A percentile compares a stretch with the other conserved stretches of the same genome.
phyloP scores from a whole-genome alignment of 35 echinoderm and acorn worm genomes.

The Amphiura filiformis region DNA sequence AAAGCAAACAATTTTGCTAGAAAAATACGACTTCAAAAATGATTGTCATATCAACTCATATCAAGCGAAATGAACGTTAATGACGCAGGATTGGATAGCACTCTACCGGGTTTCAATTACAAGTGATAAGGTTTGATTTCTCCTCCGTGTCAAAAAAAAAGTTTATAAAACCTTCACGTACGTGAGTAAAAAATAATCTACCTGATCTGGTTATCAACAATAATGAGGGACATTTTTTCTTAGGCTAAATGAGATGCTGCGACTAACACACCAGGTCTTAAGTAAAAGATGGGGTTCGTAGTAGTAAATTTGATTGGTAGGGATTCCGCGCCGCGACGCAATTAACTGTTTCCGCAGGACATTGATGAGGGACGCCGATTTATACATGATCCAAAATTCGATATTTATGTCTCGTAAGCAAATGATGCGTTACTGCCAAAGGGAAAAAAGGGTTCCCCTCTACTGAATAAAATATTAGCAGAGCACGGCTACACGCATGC shows the following conservation, averaged over 20 bases:
- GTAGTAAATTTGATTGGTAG: not conserved
- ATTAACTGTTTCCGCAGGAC: not conserved
- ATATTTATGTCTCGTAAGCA: not conserved
- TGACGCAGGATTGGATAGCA: not conserved
- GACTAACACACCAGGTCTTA: too few species aligned
- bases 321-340: not conserved
- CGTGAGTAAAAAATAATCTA: not conserved
- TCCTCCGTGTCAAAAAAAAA: not conserved
- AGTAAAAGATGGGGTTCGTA: not conserved
- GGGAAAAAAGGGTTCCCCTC: conserved; percentile 4
- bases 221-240: too few species aligned
- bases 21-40: too few species aligned
- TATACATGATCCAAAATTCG: conserved; percentile 9
- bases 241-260: too few species aligned
- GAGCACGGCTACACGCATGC: not conserved
- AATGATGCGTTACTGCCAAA: not conserved
- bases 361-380: conserved; percentile 4
- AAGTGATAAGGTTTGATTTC: not conserved
- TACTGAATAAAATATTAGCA: not conserved
- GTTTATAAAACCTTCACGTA: not conserved
- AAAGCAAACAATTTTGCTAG: not conserved
- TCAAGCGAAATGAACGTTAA: not conserved
- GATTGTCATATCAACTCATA: not conserved
- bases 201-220: too few species aligned
- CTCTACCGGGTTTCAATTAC: not conserved